These are phyloP conservation scores for Meloidogyne floridensis DNA, from an alignment of 1,140 invertebrate species.

Conservation along the genomic window DNA sequence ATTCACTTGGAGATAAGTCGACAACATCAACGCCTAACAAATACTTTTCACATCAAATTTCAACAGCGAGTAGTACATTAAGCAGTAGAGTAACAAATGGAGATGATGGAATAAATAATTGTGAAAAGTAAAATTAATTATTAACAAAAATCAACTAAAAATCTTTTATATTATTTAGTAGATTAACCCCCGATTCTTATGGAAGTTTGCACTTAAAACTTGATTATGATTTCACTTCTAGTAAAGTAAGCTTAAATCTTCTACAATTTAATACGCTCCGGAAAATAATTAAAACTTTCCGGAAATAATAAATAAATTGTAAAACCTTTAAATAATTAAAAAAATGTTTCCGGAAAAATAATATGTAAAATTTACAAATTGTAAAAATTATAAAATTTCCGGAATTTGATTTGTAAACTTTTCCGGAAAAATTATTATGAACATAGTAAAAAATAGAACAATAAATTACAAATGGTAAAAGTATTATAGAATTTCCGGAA, in stretches of 20 bases:
- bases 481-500: no score
- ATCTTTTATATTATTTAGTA: background rate
- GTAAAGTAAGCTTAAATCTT: conserved; percentile 72
- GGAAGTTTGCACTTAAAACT: conserved; percentile 70
- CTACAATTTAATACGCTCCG: no score
- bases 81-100: conserved; percentile 1
- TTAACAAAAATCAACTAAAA: background rate
- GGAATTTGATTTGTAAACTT: no score
- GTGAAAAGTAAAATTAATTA: conserved; percentile 11
- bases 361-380: background rate
- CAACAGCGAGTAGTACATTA: background rate
- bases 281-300: no score
- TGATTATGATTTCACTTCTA: conserved; percentile 98
- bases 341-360: no score
- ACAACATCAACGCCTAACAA: conserved; percentile 16
- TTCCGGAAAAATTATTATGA: no score
- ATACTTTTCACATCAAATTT: conserved; percentile 2
- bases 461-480: no score
- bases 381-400: no score
- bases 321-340: no score
- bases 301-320: no score
- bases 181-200: conserved; percentile 23
- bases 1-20: background rate
- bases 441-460: no score
- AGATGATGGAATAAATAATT: background rate